Percentiles rank a stretch among this genome's conserved stretches.
These are phyloP conservation scores for Myanophis thanlyinensis DNA, from an alignment of 2,113 vertebrate genomes.

Conservation along the genomic window DNA sequence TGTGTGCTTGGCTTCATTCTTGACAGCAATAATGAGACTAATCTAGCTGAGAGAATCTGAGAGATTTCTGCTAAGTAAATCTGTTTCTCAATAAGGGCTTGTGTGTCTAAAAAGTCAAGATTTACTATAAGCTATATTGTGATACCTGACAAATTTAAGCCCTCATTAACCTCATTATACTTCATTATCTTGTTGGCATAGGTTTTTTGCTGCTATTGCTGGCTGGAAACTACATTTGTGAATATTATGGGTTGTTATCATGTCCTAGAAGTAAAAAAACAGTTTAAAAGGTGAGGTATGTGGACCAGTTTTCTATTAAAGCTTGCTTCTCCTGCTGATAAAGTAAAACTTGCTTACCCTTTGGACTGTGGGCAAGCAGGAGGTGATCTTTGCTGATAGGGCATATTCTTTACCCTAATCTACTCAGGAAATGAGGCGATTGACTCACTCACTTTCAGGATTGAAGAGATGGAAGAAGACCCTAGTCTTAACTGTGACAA, in stretches of 20 bases:
- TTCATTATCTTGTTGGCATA: not conserved
- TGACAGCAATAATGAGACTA: not conserved
- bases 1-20: not conserved
- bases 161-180: not conserved
- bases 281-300: not conserved
- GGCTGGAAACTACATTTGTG: not conserved
- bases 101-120: not conserved
- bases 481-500: not conserved
- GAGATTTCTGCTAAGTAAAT: not conserved
- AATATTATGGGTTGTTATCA: not conserved
- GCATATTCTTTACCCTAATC: not conserved
- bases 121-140: not conserved
- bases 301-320: not conserved
- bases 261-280: not conserved
- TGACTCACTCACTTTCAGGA: not conserved
- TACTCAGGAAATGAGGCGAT: not conserved
- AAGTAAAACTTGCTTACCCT: not conserved
- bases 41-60: not conserved
- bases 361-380: not conserved
- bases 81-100: not conserved
- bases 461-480: not conserved
- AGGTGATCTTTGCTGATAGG: not conserved
- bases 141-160: not conserved
- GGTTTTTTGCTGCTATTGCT: not conserved
- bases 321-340: not conserved